Percentiles rank a stretch among this genome's conserved stretches.
These are phyloP conservation scores for Phoenicopterus ruber DNA, from an alignment of 2,113 vertebrate species.

Conservation along the genomic window DNA sequence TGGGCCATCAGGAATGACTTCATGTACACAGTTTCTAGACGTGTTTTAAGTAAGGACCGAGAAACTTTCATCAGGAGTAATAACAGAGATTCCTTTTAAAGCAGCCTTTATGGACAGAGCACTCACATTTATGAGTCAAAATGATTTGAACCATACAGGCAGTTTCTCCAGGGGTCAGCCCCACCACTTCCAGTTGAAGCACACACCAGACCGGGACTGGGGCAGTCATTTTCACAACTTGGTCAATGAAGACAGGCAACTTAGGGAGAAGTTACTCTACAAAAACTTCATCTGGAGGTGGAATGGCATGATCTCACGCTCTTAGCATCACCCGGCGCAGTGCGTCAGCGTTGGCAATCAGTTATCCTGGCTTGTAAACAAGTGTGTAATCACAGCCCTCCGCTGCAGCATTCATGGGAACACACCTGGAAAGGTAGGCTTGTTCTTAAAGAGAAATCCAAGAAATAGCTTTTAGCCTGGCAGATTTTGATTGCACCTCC, in stretches of 20 bases:
- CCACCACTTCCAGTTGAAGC: background rate
- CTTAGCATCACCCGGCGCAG: background rate
- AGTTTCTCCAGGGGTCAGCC: background rate
- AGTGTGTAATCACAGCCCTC: background rate
- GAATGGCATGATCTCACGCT: background rate
- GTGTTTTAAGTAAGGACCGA: background rate
- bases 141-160: background rate
- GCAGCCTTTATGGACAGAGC: background rate
- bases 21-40: background rate
- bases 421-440: background rate
- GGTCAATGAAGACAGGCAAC: background rate
- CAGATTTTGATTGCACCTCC: background rate
- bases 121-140: background rate
- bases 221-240: background rate
- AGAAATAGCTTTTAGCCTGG: background rate
- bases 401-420: background rate
- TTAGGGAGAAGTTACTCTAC: background rate
- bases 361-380: background rate
- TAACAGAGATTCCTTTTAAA: background rate
- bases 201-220: background rate
- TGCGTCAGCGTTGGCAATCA: background rate
- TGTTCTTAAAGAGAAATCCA: background rate
- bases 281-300: background rate
- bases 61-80: background rate
- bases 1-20: background rate